These are phyloP conservation scores for Xiphophorus couchianus DNA, from an alignment of 2,113 vertebrate species.

Conservation along the genomic window DNA sequence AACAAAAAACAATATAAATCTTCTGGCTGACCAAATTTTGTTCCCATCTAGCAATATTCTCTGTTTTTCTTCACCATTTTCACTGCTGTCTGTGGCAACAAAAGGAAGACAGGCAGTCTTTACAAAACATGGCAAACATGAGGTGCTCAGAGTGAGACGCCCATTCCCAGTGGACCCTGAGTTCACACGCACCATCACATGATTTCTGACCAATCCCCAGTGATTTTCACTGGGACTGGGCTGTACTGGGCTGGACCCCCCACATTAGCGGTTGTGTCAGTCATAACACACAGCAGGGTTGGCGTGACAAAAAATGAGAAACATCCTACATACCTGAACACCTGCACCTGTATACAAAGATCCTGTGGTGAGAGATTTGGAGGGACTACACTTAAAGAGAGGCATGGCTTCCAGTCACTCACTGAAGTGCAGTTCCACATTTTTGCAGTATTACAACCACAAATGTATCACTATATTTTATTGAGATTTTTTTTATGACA, in stretches of 20 bases:
- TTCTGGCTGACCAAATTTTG: constrained; percentile 52
- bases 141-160: constrained; percentile 48
- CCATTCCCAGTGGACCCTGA: constrained; percentile 42
- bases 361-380: constrained; percentile 38
- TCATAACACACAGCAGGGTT: constrained; percentile 67
- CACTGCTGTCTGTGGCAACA: constrained; percentile 59
- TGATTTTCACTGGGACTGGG: constrained; percentile 16
- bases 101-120: constrained; percentile 62
- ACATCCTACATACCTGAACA: constrained; percentile 52
- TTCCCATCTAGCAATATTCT: constrained; percentile 56
- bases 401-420: background rate
- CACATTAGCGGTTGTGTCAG: constrained; percentile 49
- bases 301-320: constrained; percentile 49
- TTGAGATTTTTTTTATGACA: no score
- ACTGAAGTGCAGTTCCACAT: background rate
- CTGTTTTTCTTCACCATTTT: constrained; percentile 55
- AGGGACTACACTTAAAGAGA: constrained; percentile 11
- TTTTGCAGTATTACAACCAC: background rate
- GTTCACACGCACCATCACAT: constrained; percentile 66
- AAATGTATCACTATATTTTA: no score
- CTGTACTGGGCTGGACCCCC: constrained; percentile 48
- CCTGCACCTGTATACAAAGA: constrained; percentile 52
- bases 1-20: background rate
- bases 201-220: constrained; percentile 37
- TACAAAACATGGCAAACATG: constrained; percentile 65